phyloP scores from a whole-genome alignment of 2,888 invertebrate genomes.

The Isotomurus palustris region DNA sequence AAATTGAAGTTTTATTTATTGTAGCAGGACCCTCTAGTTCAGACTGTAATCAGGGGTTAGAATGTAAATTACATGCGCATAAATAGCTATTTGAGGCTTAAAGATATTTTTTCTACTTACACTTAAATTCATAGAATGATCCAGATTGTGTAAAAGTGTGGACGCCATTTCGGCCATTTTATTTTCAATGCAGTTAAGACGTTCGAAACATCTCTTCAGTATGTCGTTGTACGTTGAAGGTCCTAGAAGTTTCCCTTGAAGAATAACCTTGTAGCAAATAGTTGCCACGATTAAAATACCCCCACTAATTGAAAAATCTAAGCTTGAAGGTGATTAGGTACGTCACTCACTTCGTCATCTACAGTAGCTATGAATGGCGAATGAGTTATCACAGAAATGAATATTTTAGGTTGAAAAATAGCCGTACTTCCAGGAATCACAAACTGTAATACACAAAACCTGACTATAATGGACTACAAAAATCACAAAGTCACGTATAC shows the following conservation, averaged over 20 bases:
- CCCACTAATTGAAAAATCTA: not conserved
- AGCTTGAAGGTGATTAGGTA: not conserved
- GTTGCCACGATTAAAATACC: not conserved
- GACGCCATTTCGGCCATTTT: slow-evolving; percentile 35
- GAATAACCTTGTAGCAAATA: slow-evolving; percentile 21
- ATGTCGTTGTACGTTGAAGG: slow-evolving; percentile 24
- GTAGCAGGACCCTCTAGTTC: not conserved
- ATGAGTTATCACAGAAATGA: slow-evolving; percentile 70
- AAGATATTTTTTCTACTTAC: slow-evolving; percentile 23
- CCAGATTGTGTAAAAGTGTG: slow-evolving; percentile 5
- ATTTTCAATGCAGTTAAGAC: slow-evolving; percentile 38
- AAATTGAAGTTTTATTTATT: slow-evolving; percentile 50
- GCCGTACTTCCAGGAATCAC: slow-evolving; percentile 62
- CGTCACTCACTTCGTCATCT: slow-evolving; percentile 59
- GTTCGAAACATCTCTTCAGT: slow-evolving; percentile 30
- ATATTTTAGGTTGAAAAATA: slow-evolving; percentile 63
- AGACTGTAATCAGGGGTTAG: no score
- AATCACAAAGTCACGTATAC: not conserved
- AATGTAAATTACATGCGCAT: no score
- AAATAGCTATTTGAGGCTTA: slow-evolving; percentile 17
- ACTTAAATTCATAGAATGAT: not conserved
- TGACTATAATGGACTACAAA: slow-evolving; percentile 7
- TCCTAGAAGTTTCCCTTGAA: slow-evolving; percentile 38
- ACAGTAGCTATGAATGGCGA: slow-evolving; percentile 67
- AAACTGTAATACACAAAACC: slow-evolving; percentile 56